These are phyloP conservation scores for Macaria notata DNA, from an alignment of 2,888 invertebrate species.

Conservation along the genomic window DNA sequence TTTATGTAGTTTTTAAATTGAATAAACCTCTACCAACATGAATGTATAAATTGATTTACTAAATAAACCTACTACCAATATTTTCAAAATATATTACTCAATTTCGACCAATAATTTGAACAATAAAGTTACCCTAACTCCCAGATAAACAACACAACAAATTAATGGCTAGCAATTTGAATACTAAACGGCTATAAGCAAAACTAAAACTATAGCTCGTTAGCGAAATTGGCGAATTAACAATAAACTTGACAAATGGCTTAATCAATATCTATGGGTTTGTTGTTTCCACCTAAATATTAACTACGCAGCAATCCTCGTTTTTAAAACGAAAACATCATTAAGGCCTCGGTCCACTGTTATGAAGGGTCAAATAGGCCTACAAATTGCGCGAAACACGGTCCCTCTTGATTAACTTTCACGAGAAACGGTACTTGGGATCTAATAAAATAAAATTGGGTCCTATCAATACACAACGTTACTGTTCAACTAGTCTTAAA, in stretches of 20 bases:
- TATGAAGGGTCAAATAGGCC: constrained; percentile 68
- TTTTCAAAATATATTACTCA: constrained; percentile 1
- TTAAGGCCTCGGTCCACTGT: constrained; percentile 58
- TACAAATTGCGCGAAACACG: constrained; percentile 68
- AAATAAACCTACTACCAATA: not conserved
- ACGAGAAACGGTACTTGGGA: constrained; percentile 49
- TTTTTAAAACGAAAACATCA: constrained; percentile 57
- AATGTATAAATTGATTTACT: too few relatives aligned
- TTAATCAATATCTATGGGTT: constrained; percentile 24
- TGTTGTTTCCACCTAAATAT: constrained; percentile 25
- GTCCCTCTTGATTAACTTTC: constrained; percentile 69
- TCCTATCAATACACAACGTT: constrained; percentile 48
- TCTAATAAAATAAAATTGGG: constrained; percentile 64
- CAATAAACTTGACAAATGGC: constrained; percentile 28
- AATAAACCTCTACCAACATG: too few relatives aligned
- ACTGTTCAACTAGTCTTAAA: constrained; percentile 22
- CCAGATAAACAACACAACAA: constrained; percentile 17
- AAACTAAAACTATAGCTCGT: constrained; percentile 32
- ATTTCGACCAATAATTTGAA: constrained; percentile 1
- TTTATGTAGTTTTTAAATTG: too few relatives aligned
- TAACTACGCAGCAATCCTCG: constrained; percentile 33
- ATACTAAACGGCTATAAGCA: constrained; percentile 26
- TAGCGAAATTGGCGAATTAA: constrained; percentile 26
- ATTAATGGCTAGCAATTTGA: constrained; percentile 23
- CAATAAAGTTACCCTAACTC: constrained; percentile 11